phyloP scores from a whole-genome alignment of 53 echinoderm and acorn worm species.

The Mesocentrotus franciscanus region DNA sequence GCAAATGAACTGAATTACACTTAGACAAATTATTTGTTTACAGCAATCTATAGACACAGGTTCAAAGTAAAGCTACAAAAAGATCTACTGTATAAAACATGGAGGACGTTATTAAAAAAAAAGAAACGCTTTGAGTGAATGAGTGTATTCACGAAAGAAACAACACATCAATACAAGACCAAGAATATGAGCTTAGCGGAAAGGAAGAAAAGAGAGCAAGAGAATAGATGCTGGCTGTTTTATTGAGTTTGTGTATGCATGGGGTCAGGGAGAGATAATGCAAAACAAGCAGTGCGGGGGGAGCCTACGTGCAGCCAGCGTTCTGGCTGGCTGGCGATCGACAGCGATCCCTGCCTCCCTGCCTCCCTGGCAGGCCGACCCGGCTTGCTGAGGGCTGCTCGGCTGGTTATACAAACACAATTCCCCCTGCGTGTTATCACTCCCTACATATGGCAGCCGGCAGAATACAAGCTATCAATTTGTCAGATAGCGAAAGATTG shows the following conservation, averaged over 20 bases:
- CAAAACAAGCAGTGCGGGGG: background rate
- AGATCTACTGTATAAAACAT: background rate
- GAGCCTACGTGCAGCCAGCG: background rate
- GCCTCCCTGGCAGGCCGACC: slow-evolving; percentile 51
- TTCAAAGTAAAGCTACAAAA: background rate
- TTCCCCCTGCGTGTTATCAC: slow-evolving; percentile 44
- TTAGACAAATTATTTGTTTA: background rate
- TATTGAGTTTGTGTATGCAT: slow-evolving; percentile 35
- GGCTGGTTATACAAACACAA: slow-evolving; percentile 22
- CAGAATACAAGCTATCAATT: slow-evolving; percentile 51
- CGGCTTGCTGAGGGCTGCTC: slow-evolving; percentile 7
- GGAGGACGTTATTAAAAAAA: background rate
- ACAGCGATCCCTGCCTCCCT: slow-evolving; percentile 34
- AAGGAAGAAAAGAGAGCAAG: background rate
- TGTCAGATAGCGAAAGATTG: slow-evolving; percentile 55
- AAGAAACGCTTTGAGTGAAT: background rate
- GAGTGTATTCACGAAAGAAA: background rate
- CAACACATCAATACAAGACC: background rate
- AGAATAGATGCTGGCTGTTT: slow-evolving; percentile 18
- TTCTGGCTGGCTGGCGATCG: slow-evolving; percentile 53
- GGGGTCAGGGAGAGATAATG: slow-evolving; percentile 14
- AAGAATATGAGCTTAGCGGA: background rate
- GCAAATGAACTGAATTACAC: background rate
- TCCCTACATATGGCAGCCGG: slow-evolving; percentile 43
- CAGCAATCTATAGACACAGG: too few species aligned